Evolutionary conservation across 2,797 vertebrate genomes (phyloP), one percentile per base, ranked within the genome.

Genomic region (Hapalemur alaotrensis): DNA sequence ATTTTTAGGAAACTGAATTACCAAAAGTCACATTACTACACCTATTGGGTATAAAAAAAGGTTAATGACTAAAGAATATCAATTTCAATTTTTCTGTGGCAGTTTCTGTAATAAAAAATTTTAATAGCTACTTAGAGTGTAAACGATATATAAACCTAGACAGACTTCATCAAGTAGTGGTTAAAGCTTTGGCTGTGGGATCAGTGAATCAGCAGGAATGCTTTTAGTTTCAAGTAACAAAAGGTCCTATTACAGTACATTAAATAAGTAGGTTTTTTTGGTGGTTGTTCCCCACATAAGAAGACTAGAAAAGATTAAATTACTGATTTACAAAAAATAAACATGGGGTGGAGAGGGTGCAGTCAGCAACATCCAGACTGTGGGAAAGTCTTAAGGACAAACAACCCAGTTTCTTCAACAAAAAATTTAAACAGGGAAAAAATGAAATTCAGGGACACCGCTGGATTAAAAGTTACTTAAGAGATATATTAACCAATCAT

Each of bases 1-100:
- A 75, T 81, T 67, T 75, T 86, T 81, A 67, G n/a, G 54, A 91
- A 95, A 81, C 32, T 20, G 41, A 91, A 25, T 91, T 72, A 80
- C 38, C 59, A 78, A 78, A 95, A 88, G 81, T 78, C 25, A 46
- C 75, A 23, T 84, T 84, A 63, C 43, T 28, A 78, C 25, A 89
- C 28, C n/a, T 59, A 28, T 61, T 95, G 32, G 22, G 63, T 65
- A n/a, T 65, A n/a, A n/a, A 67, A 87, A 43, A 75, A 28, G 38
- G 30, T 79, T 80, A 46, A 65, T 86, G 57, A 67, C 20, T 75
- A 73, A 81, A 88, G 76, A 95, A 48, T 87, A 87, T 50, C 57
- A 67, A 50, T 57, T 50, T 91, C 22, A 82, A 13, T 80, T 87
- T 87, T 95, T n/a, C 76, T 82, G 11, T 81, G 50, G 22, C 43